Base-by-base conservation (phyloP, 2,888 invertebrate genomes). In the Anarsia innoxiella region DNA sequence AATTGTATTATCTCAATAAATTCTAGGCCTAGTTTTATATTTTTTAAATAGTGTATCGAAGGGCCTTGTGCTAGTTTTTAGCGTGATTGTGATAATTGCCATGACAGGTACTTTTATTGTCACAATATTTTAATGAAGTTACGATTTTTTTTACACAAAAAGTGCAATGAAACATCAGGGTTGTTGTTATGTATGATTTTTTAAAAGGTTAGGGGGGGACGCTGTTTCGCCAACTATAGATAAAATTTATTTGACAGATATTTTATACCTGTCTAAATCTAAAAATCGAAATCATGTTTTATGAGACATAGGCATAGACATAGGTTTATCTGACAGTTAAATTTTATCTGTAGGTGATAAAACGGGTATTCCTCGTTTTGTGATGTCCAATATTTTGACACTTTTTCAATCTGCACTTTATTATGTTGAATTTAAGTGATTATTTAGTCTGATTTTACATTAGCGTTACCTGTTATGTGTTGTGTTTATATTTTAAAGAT, bases 391-490 rank as follows among this genome's bases (percentile, higher is more conserved):
- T 56, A 34, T 27, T 31, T 48, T 40, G 48, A 69, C 77, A 76
- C 75, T 59, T 70, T 70, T 66, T 77, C 52, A n/a, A 53, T 48
- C 52, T 56, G 75, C 79, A 78, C 77, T 52, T 48, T 56, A 46
- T 57, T 69, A 67, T 66, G 67, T 74, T 71, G 61, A 68, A 57
- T 58, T 28, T 35, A 16, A 35, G 35, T 35, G 61, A 73, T 74
- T 68, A 54, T 71, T 64, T 66, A 75, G 74, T 77, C 69, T 79
- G 75, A 75, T 71, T n/a, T 75, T 67, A 63, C 65, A 63, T 44
- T 58, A 71, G 65, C 59, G 69, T 78, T 76, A 71, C 61, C 66
- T 74, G 72, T 78, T 76, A 64, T 63, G 53, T 65, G 46, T 44
- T 43, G 44, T 48, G 37, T 48, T 41, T n/a, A n/a, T n/a, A n/a